Base-by-base conservation (phyloP, 2,113 vertebrate species). In the Ia io region DNA sequence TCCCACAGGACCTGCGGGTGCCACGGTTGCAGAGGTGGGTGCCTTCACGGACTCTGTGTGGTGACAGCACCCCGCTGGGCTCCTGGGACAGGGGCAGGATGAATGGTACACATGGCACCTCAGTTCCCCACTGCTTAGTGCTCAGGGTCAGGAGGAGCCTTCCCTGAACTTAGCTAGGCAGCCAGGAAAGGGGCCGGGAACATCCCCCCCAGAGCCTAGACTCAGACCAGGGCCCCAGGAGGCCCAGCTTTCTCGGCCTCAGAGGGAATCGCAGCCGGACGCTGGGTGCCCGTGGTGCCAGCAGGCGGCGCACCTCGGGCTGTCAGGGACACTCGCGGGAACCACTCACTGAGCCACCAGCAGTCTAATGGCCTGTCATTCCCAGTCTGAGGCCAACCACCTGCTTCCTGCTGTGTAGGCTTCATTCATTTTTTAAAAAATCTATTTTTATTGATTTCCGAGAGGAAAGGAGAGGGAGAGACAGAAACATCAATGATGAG, bases 121-220 rank as follows among this genome's bases (percentile, higher is more conserved):
- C 9, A 0, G 11, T 37, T 16, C 51, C 49, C 70, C 61, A 17
- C 16, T 16, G 0, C 1, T 1, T 2, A 1, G 13, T 7, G 37
- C 49, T 8, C 35, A 10, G 1, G 1, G n/a, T 42, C 18, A 4
- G 61, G 67, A 30, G 28, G 12, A 56, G 47, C 0, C 25, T 56
- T 47, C 71, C 22, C 4, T 49, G 35, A 79, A 40, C 25, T 22
- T 3, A 8, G 9, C 17, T 25, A 10, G 80, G 59, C 40, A 30
- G 2, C 12, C 40, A 13, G 18, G 12, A 6, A 18, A 37, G 8
- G 28, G 40, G 30, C 37, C 17, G 1, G 35, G 10, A 23, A 17
- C 2, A 4, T 12, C 61, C 25, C 32, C 32, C 37, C 80, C 16
- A 8, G 28, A 35, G 40, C 37, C 17, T 4, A 40, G 17, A 22